These are phyloP conservation scores for Lota lota DNA, from an alignment of 2,113 vertebrate species.

Conservation along the genomic window DNA sequence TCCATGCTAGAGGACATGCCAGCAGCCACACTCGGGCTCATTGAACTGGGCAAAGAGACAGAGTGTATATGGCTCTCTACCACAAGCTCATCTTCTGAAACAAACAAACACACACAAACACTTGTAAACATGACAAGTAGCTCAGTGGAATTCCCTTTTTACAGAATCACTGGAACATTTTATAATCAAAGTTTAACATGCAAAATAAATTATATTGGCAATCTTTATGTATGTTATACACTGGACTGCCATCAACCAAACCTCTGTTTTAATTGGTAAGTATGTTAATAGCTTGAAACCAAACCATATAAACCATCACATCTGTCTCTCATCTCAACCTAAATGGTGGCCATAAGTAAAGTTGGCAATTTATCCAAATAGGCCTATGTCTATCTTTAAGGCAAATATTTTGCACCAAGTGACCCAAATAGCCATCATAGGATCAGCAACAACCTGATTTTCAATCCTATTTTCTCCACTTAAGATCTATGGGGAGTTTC, in stretches of 20 bases:
- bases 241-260: too few species aligned
- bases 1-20: constrained; percentile 66
- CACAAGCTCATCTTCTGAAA: constrained; percentile 69
- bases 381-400: constrained; percentile 48
- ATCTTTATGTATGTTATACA: too few species aligned
- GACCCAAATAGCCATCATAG: constrained; percentile 68
- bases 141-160: not conserved
- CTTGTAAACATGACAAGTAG: not conserved
- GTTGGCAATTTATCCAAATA: constrained; percentile 13
- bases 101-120: constrained; percentile 5
- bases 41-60: constrained; percentile 63
- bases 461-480: constrained; percentile 52
- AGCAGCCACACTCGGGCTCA: constrained; percentile 62
- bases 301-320: too few species aligned
- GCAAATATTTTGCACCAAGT: constrained; percentile 34
- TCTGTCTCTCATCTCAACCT: not conserved
- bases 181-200: not conserved
- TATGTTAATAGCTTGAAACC: too few species aligned
- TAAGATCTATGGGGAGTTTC: constrained; percentile 39
- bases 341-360: not conserved
- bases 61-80: constrained; percentile 63
- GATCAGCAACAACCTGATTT: constrained; percentile 64
- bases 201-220: too few species aligned
- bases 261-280: too few species aligned
- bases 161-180: not conserved